Percentiles rank a stretch among this genome's conserved stretches.
Conservation (phyloP, 1,140 invertebrate species). For the Nebria ingens region DNA sequence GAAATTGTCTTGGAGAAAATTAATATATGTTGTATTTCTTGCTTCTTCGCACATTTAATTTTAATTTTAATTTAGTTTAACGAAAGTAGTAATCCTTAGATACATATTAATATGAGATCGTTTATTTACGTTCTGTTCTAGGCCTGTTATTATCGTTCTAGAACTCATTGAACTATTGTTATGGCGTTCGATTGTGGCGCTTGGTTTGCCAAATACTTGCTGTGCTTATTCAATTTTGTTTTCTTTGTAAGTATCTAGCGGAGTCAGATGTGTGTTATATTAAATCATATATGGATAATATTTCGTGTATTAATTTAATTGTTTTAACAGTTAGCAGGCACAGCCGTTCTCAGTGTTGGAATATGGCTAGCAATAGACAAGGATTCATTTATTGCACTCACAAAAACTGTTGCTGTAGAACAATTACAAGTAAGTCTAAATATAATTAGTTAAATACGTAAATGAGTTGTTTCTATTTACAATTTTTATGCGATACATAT, state of each 20-base stretch:
- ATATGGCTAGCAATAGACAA: slow-evolving; percentile 66
- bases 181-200: slow-evolving; percentile 44
- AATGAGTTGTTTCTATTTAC: no score
- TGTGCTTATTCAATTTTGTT: slow-evolving; percentile 65
- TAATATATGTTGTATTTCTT: neutral
- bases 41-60: neutral
- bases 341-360: slow-evolving; percentile 59
- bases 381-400: slow-evolving; percentile 51
- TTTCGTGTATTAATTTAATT: slow-evolving; percentile 14
- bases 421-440: slow-evolving; percentile 51
- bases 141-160: neutral
- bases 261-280: neutral
- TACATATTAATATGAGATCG: neutral
- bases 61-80: neutral
- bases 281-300: neutral
- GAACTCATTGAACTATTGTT: neutral
- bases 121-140: neutral
- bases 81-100: neutral
- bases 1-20: neutral
- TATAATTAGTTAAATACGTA: no score
- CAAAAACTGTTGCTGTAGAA: slow-evolving; percentile 45
- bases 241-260: slow-evolving; percentile 59
- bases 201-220: slow-evolving; percentile 58
- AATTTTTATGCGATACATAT: no score
- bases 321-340: slow-evolving; percentile 54